Conservation (phyloP, 2,888 invertebrate species). For the Drosophila heteroneura region DNA sequence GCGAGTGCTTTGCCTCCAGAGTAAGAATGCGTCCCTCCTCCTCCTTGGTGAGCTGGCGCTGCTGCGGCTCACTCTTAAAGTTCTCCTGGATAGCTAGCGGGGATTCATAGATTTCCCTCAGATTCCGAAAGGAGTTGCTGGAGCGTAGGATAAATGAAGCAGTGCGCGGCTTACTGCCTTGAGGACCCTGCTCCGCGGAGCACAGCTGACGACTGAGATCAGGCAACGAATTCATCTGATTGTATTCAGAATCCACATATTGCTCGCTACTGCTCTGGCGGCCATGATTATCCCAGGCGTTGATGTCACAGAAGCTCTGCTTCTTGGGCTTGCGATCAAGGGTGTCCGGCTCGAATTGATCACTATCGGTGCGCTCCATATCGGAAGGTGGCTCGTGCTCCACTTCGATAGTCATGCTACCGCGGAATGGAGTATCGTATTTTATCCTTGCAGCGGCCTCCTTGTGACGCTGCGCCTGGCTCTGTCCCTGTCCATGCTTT, state of each 20-base stretch:
- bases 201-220: conserved; percentile 70
- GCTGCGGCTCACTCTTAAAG: conserved; percentile 81
- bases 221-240: conserved; percentile 76
- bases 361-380: conserved; percentile 89
- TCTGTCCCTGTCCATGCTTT: conserved; percentile 54
- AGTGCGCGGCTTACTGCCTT: conserved; percentile 47
- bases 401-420: conserved; percentile 93
- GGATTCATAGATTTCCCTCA: conserved; percentile 91
- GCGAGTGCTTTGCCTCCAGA: conserved; percentile 90
- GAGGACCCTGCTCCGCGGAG: conserved; percentile 18
- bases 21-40: conserved; percentile 90
- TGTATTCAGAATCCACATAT: conserved; percentile 68
- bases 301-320: conserved; percentile 86
- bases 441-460: conserved; percentile 86
- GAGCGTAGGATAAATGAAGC: conserved; percentile 89
- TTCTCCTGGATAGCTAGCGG: conserved; percentile 86
- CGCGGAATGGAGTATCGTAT: conserved; percentile 88
- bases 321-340: conserved; percentile 91
- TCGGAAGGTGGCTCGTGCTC: conserved; percentile 92
- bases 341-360: conserved; percentile 94
- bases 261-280: conserved; percentile 50
- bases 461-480: conserved; percentile 70
- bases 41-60: conserved; percentile 46
- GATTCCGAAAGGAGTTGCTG: conserved; percentile 90
- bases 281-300: conserved; percentile 86